These are phyloP conservation scores for Chrysochloris asiatica DNA, from an alignment of 2,113 vertebrate species.

Conservation along the genomic window DNA sequence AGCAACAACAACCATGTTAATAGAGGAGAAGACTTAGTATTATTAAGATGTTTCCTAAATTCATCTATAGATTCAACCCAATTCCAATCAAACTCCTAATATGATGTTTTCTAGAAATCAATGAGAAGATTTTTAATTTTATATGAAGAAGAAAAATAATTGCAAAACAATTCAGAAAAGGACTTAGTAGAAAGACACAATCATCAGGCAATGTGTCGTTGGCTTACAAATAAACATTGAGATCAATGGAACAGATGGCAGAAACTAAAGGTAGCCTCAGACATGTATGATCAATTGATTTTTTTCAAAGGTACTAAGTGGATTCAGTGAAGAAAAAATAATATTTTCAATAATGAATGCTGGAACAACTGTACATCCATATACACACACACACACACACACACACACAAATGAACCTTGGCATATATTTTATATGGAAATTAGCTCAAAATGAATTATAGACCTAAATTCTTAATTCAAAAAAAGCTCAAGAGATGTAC, in stretches of 20 bases:
- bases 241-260: background rate
- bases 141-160: background rate
- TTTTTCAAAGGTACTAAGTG: background rate
- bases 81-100: background rate
- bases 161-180: conserved; percentile 33
- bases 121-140: conserved; percentile 18
- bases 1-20: no score
- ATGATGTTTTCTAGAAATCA: conserved; percentile 17
- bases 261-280: background rate
- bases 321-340: background rate
- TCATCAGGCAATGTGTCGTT: conserved; percentile 3
- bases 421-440: background rate
- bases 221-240: background rate
- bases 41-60: background rate
- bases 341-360: background rate
- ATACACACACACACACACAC: background rate
- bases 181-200: background rate
- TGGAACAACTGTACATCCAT: background rate
- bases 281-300: background rate
- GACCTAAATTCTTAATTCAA: background rate
- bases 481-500: conserved; percentile 1
- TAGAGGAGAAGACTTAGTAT: background rate
- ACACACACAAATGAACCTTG: background rate
- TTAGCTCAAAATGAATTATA: background rate
- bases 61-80: background rate